phyloP scores from a whole-genome alignment of 2,888 invertebrate genomes.

The Asteroscopus sphinx region DNA sequence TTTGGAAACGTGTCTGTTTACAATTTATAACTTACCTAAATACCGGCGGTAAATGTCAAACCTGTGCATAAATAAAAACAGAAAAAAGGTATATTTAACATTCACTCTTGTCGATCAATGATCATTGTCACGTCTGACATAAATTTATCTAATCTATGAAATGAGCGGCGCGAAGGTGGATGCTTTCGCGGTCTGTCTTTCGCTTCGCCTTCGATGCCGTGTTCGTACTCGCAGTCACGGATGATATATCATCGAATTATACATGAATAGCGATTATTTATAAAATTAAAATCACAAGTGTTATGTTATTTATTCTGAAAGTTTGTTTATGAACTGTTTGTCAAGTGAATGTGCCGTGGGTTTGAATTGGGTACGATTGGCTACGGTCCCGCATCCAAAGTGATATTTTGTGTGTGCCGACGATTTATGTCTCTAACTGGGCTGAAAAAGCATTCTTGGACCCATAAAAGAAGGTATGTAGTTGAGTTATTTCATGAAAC shows the following conservation, averaged over 20 bases:
- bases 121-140: conserved; percentile 20
- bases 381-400: conserved; percentile 72
- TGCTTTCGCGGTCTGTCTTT: conserved; percentile 82
- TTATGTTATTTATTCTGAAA: conserved; percentile 74
- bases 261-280: conserved; percentile 80
- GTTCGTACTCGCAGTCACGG: conserved; percentile 86
- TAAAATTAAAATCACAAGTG: conserved; percentile 69
- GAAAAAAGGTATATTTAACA: too few relatives aligned
- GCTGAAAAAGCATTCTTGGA: conserved; percentile 74
- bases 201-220: conserved; percentile 85
- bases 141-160: conserved; percentile 74
- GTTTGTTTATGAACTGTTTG: conserved; percentile 67
- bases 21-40: too few relatives aligned
- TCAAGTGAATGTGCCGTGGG: conserved; percentile 77
- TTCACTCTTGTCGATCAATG: too few relatives aligned
- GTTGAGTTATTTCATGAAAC: conserved; percentile 44
- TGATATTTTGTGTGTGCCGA: conserved; percentile 81
- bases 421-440: conserved; percentile 79
- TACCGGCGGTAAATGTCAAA: too few relatives aligned
- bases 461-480: conserved; percentile 72
- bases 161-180: conserved; percentile 76
- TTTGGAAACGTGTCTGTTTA: too few relatives aligned
- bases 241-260: conserved; percentile 78
- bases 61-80: too few relatives aligned
- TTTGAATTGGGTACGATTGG: conserved; percentile 71